Evolutionary conservation across 2,797 vertebrate species (phyloP).

Genomic region (Catamblyrhynchus diadema): DNA sequence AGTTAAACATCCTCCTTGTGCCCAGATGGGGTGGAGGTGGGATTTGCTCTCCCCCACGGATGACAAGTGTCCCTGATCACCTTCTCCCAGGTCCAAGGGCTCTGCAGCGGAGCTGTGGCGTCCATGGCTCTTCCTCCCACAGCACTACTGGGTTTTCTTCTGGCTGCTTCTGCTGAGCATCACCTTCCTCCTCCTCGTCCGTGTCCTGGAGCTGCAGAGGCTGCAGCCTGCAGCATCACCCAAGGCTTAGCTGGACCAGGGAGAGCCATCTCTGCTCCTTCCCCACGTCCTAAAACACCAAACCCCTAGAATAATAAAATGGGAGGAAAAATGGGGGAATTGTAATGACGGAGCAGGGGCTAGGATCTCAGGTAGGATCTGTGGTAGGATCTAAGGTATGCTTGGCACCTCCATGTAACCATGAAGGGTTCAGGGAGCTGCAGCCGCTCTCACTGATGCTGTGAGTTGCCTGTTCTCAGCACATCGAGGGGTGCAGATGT

Average conservation of each 20-base stretch:
- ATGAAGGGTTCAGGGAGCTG: neutral
- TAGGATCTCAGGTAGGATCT: neutral
- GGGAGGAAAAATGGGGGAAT: neutral
- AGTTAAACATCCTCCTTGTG: neutral
- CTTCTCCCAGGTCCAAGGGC: conserved; percentile 52
- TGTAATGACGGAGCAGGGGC: neutral
- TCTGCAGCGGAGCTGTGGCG: neutral
- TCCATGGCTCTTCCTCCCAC: conserved; percentile 30
- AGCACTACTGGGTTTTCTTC: conserved; percentile 54
- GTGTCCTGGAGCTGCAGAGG: conserved; percentile 40
- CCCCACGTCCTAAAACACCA: rapidly evolving
- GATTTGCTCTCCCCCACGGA: rapidly evolving
- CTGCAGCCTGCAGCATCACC: neutral
- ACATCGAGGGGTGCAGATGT: rapidly evolving
- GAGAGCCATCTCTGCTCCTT: neutral
- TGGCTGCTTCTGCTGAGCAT: conserved; percentile 65
- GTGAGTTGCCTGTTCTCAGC: neutral
- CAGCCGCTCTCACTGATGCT: neutral
- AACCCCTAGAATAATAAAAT: conserved; percentile 46
- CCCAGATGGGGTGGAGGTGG: neutral
- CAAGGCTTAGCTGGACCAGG: neutral
- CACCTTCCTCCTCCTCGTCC: conserved; percentile 37
- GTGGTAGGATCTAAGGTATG: neutral
- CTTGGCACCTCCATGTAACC: too few species aligned
- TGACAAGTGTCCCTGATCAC: neutral